phyloP scores from a whole-genome alignment of 2,888 invertebrate species.

The Perdita meconis region DNA sequence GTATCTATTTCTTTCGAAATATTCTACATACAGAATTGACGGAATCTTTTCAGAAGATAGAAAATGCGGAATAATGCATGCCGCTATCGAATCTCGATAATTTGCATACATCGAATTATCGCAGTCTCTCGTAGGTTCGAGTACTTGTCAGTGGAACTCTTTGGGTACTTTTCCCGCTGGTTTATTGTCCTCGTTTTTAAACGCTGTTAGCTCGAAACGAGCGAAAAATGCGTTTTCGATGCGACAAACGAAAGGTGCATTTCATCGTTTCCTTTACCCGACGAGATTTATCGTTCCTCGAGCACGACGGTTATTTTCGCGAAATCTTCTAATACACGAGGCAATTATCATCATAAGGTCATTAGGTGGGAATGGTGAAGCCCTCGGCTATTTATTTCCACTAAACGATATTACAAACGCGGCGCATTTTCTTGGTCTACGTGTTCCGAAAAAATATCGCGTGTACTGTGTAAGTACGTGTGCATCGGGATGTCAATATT shows the following conservation, averaged over 20 bases:
- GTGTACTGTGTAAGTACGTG: not conserved
- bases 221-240: not conserved
- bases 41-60: not conserved
- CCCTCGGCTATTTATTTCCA: not conserved
- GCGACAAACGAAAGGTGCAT: constrained; percentile 1
- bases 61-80: not conserved
- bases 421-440: not conserved
- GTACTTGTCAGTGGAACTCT: not conserved
- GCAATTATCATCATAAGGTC: not conserved
- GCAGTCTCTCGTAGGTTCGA: not conserved
- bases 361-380: not conserved
- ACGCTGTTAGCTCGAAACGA: too few species aligned
- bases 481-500: constrained; percentile 16
- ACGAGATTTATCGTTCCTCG: not conserved
- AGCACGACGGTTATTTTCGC: not conserved
- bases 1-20: not conserved
- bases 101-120: constrained; percentile 8
- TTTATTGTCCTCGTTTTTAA: not conserved
- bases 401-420: not conserved
- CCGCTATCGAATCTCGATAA: constrained; percentile 9
- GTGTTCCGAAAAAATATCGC: not conserved
- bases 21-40: not conserved
- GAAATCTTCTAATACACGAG: not conserved
- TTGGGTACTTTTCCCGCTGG: not conserved
- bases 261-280: constrained; percentile 6